These are phyloP conservation scores for Agrenia bidenticulata DNA, from an alignment of 2,888 invertebrate genomes.

Conservation along the genomic window DNA sequence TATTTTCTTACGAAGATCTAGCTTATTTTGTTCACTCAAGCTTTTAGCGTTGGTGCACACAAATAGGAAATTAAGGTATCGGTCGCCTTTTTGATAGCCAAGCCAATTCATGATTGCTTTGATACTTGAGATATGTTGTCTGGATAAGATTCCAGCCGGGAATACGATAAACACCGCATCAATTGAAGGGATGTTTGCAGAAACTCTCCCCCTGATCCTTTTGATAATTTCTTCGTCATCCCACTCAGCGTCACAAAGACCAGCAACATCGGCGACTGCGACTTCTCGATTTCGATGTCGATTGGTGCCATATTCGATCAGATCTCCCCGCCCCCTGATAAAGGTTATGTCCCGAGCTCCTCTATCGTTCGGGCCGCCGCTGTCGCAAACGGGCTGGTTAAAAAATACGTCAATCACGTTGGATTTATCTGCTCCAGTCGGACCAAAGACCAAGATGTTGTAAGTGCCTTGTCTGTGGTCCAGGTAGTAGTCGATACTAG, in stretches of 20 bases:
- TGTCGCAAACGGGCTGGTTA: conserved; percentile 19
- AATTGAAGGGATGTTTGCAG: conserved; percentile 7
- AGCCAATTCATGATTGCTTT: conserved; percentile 9
- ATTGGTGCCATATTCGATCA: too few relatives aligned
- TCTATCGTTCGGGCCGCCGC: conserved; percentile 17
- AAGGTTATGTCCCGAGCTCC: conserved; percentile 24
- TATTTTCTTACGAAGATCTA: not conserved
- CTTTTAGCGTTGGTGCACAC: conserved; percentile 7
- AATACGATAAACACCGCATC: conserved; percentile 17
- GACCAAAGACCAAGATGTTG: conserved; percentile 24
- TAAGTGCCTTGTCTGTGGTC: conserved; percentile 19
- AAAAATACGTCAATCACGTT: conserved; percentile 26
- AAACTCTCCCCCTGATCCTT: conserved; percentile 16
- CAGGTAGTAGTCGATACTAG: conserved; percentile 13
- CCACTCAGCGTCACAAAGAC: conserved; percentile 23
- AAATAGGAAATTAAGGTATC: conserved; percentile 10
- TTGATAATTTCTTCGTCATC: conserved; percentile 12
- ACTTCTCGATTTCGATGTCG: too few relatives aligned
- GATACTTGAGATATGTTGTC: not conserved
- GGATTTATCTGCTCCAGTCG: conserved; percentile 9
- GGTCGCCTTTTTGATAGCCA: not conserved
- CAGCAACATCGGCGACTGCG: conserved; percentile 17
- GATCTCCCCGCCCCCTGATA: conserved; percentile 13
- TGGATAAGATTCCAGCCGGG: not conserved
- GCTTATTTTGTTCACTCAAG: not conserved